Conservation (phyloP, 1,140 invertebrate genomes). For the Teleogryllus occipitalis region DNA sequence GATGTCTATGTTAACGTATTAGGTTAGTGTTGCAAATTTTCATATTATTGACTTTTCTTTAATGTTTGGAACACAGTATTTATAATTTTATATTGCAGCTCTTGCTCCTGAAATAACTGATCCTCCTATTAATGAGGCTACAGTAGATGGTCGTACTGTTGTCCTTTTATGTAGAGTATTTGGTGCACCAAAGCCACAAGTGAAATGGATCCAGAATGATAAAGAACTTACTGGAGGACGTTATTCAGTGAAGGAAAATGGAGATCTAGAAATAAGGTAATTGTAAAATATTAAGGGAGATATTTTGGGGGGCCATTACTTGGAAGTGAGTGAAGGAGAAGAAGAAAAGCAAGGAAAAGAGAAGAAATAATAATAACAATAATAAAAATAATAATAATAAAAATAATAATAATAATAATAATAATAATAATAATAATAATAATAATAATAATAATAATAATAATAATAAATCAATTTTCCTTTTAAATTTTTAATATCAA, state of each 20-base stretch:
- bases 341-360: neutral
- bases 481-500: neutral
- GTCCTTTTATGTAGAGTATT: slow-evolving; percentile 87
- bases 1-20: slow-evolving; percentile 97
- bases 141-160: slow-evolving; percentile 75
- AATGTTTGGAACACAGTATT: neutral
- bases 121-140: slow-evolving; percentile 65
- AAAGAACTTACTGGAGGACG: slow-evolving; percentile 77
- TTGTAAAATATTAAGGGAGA: neutral
- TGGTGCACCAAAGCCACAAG: slow-evolving; percentile 86
- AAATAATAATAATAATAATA: neutral
- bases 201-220: slow-evolving; percentile 86
- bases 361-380: too few species aligned
- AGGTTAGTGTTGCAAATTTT: slow-evolving; percentile 40
- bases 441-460: too few species aligned
- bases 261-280: slow-evolving; percentile 72
- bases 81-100: slow-evolving; percentile 43
- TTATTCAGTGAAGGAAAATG: slow-evolving; percentile 60
- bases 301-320: neutral
- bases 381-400: neutral
- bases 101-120: slow-evolving; percentile 84
- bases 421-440: too few species aligned
- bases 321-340: neutral
- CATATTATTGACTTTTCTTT: neutral
- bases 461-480: neutral